Percentiles rank a stretch among this genome's conserved stretches.
Conservation (phyloP, 2,888 invertebrate species). For the Gerris lacustris region DNA sequence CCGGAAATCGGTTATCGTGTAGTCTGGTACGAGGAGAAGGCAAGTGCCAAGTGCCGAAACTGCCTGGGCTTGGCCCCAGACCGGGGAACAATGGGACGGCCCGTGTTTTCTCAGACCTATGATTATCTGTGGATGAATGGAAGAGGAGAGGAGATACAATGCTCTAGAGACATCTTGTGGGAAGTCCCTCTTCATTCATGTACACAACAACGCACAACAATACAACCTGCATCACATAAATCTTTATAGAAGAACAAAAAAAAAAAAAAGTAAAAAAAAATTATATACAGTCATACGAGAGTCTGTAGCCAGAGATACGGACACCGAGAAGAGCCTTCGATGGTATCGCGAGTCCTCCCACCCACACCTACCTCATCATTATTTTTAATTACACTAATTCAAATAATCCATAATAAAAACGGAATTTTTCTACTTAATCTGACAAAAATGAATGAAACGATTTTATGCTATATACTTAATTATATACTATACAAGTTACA, state of each 20-base stretch:
- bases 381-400: conserved; percentile 1
- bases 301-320: no score
- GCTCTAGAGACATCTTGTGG: conserved; percentile 2
- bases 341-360: no score
- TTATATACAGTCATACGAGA: no score
- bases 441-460: no score
- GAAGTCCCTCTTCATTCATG: neutral
- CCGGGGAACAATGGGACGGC: neutral
- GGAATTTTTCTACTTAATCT: no score
- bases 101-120: neutral
- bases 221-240: conserved; percentile 5
- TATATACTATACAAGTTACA: no score
- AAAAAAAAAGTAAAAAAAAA: neutral
- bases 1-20: neutral
- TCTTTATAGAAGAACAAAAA: neutral
- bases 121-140: conserved; percentile 2
- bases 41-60: conserved; percentile 3
- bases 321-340: no score
- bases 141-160: neutral
- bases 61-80: neutral
- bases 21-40: neutral
- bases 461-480: no score
- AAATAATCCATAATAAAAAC: no score
- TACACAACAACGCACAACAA: neutral
- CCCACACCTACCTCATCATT: neutral